Base-by-base conservation (phyloP, 2,888 invertebrate species). In the Papilio gigon region DNA sequence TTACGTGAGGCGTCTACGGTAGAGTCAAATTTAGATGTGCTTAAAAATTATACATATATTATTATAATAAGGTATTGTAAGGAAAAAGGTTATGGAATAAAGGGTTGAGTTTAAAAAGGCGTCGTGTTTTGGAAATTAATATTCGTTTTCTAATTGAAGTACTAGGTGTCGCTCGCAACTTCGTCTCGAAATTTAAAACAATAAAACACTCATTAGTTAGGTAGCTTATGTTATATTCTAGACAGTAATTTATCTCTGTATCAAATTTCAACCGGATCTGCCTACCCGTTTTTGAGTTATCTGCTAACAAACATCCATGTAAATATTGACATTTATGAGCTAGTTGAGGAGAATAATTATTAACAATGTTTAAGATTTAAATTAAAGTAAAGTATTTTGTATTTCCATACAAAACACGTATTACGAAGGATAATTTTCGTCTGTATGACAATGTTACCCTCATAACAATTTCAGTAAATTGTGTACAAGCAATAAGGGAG, bases 401-500 rank as follows among this genome's bases (percentile, higher is more conserved):
- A 50, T 17, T 50, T 8, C 5, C 1, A 14, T 14, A 17, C 14
- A 50, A 40, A 40, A 40, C n/a, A 14, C n/a, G 2, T 35, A 35
- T 35, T 56, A 59, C 14, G 17, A n/a, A 14, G 35, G 12, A 22
- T 4, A 2, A 42, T 61, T 37, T 22, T 14, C 9, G 17, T 6
- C 30, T 56, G 30, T 30, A 44, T 20, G 12, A 25, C 40, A 30
- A 37, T 37, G 6, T 47, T 50, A 65, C 27, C 53, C 56, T 47
- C 50, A 33, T 47, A 50, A 27, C 35, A 63, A 47, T 63, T 63
- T 35, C n/a, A 50, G 47, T 50, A 63, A 63, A 63, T 63, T 50
- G 63, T 63, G 35, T 63, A 63, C 63, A 63, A 63, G 63, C 47
- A 47, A 47, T 63, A 63, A 50, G 50, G 33, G 22, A 53, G 50